phyloP scores from a whole-genome alignment of 2,113 vertebrate species.

The Etheostoma spectabile region DNA sequence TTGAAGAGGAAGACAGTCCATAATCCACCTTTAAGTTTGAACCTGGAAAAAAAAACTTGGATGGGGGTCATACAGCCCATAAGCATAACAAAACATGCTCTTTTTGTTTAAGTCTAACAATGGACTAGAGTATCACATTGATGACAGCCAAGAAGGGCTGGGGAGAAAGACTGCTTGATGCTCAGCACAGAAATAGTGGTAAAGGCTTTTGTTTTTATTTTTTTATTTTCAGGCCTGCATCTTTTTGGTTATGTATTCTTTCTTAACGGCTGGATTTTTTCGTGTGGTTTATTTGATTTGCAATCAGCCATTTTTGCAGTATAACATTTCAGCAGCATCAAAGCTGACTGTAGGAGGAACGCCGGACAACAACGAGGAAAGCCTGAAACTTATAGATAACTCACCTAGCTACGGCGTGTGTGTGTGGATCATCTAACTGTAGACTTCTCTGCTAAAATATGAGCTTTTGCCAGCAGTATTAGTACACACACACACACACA shows the following conservation, averaged over 20 bases:
- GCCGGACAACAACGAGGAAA: conserved; percentile 70
- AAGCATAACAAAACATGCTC: conserved; percentile 90
- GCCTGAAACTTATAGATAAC: conserved; percentile 79
- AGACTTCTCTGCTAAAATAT: conserved; percentile 85
- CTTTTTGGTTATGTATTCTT: conserved; percentile 67
- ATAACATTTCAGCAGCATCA: conserved; percentile 71
- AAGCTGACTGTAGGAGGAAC: conserved; percentile 59
- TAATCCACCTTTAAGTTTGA: conserved; percentile 73
- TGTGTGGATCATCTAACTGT: conserved; percentile 79
- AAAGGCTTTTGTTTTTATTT: conserved; percentile 58
- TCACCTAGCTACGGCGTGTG: conserved; percentile 76
- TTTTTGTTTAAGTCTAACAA: conserved; percentile 69
- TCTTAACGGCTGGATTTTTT: conserved; percentile 63
- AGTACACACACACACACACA: conserved; percentile 21
- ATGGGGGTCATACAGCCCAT: conserved; percentile 80
- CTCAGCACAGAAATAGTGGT: conserved; percentile 72
- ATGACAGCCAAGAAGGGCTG: conserved; percentile 44
- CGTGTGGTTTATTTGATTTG: conserved; percentile 67
- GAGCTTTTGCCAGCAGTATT: conserved; percentile 73
- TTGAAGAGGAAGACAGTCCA: conserved; percentile 84
- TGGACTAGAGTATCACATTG: conserved; percentile 58
- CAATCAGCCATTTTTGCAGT: conserved; percentile 63
- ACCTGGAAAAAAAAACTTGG: conserved; percentile 78
- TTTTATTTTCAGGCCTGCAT: conserved; percentile 66
- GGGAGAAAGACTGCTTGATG: conserved; percentile 68